Base-by-base conservation (phyloP, 2,113 vertebrate species). In the Psettodes erumei region DNA sequence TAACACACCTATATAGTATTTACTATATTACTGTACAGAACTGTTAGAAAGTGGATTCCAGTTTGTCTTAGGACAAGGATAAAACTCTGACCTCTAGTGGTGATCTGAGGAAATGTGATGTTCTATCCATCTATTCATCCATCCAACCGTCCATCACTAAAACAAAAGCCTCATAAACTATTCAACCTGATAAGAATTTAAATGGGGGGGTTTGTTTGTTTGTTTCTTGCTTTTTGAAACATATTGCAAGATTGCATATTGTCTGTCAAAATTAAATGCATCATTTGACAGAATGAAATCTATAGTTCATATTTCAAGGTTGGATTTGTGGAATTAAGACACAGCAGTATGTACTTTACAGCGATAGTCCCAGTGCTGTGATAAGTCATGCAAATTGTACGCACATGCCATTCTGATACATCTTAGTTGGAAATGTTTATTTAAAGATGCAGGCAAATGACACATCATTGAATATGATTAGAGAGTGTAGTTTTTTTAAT, bases 21-120 rank as follows among this genome's bases (percentile, higher is more conserved):
- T n/a, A n/a, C n/a, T n/a, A n/a, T n/a, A n/a, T n/a, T n/a, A n/a
- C n/a, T n/a, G n/a, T n/a, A n/a, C n/a, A n/a, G n/a, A n/a, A n/a
- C n/a, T n/a, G n/a, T n/a, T n/a, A 37, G 9, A 0, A 21, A 71
- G 16, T 15, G 60, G 47, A 13, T 25, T 37, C 15, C 12, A 12
- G 11, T 47, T 2, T 21, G n/a, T 63, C 11, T 63, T 4, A 3
- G 4, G 10, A 53, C 15, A 62, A 56, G 4, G 19, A 43, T n/a
- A 0, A 33, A 82, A 84, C 23, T 5, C 54, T 42, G 88, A 70
- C 78, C 75, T 82, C 85, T 86, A 86, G 65, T 87, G 83, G 72
- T 56, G 4, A 58, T 1, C 1, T 47, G 0, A 23, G 11, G 33
- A 59, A n/a, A n/a, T n/a, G n/a, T n/a, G n/a, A n/a, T n/a, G n/a